Percentiles rank a stretch among this genome's conserved stretches.
These are phyloP conservation scores for Psittacula derbiana DNA, from an alignment of 2,797 vertebrate genomes.

Conservation along the genomic window DNA sequence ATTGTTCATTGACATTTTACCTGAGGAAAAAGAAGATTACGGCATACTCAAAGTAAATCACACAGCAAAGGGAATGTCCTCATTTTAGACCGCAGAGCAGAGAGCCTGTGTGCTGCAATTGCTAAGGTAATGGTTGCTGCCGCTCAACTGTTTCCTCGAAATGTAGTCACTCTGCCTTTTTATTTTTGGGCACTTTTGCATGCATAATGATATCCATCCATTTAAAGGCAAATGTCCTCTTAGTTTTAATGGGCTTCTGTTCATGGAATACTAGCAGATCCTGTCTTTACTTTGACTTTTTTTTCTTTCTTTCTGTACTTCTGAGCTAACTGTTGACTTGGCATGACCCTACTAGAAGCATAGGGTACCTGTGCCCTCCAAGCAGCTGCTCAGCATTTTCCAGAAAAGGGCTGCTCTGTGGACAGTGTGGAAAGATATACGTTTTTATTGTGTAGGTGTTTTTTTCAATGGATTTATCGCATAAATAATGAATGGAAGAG, in stretches of 20 bases:
- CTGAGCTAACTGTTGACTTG: background rate
- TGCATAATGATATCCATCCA: slow-evolving; percentile 58
- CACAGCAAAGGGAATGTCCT: slow-evolving; percentile 57
- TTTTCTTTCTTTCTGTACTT: background rate
- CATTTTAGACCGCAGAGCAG: slow-evolving; percentile 58
- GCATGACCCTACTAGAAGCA: background rate
- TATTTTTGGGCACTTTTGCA: slow-evolving; percentile 68
- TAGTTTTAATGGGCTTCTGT: slow-evolving; percentile 61
- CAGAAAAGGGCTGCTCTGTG: background rate
- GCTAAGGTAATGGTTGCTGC: slow-evolving; percentile 60
- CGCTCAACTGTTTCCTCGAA: slow-evolving; percentile 59
- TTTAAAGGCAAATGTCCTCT: slow-evolving; percentile 63
- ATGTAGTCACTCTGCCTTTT: slow-evolving; percentile 58
- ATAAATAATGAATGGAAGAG: slow-evolving; percentile 20
- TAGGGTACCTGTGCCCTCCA: background rate
- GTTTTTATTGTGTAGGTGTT: background rate
- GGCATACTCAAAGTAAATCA: slow-evolving; percentile 38
- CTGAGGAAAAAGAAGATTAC: slow-evolving; percentile 50
- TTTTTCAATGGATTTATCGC: slow-evolving; percentile 35
- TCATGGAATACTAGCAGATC: slow-evolving; percentile 30
- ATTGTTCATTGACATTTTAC: slow-evolving; percentile 54
- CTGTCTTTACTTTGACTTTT: background rate
- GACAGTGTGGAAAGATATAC: background rate
- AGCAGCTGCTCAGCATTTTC: slow-evolving; percentile 5
- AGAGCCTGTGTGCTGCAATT: slow-evolving; percentile 48